phyloP scores from a whole-genome alignment of 2,888 invertebrate genomes.

The Hylaea fasciaria region DNA sequence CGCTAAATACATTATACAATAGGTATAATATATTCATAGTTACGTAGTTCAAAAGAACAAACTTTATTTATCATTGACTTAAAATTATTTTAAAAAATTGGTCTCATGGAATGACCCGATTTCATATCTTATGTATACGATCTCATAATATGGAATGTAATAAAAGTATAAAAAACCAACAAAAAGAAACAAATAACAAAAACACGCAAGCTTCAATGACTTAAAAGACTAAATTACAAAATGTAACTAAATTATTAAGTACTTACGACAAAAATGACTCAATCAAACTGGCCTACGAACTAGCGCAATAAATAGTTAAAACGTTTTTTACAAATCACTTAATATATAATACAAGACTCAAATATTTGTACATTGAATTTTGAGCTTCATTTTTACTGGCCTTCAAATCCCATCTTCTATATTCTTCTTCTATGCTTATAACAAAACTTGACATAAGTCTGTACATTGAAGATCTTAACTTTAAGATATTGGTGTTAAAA shows the following conservation, averaged over 20 bases:
- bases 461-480: too few species aligned
- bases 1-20: too few species aligned
- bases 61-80: too few species aligned
- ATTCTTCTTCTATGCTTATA: too few species aligned
- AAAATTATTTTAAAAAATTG: not conserved
- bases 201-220: conserved; percentile 61
- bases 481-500: too few species aligned
- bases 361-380: conserved; percentile 79
- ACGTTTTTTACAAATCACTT: conserved; percentile 24
- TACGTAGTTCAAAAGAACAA: too few species aligned
- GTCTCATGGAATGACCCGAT: conserved; percentile 9
- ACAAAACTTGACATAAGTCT: too few species aligned
- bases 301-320: conserved; percentile 80
- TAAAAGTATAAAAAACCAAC: conserved; percentile 69
- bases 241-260: conserved; percentile 27
- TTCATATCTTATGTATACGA: conserved; percentile 44
- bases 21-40: too few species aligned
- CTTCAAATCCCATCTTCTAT: conserved; percentile 68
- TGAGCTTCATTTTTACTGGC: conserved; percentile 81
- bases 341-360: conserved; percentile 43
- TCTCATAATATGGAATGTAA: conserved; percentile 65
- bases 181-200: conserved; percentile 74
- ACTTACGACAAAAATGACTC: conserved; percentile 69
- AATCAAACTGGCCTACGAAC: conserved; percentile 78
- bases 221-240: conserved; percentile 49